Conservation (phyloP, 1,140 invertebrate genomes). For the Pteromalus puparum region DNA sequence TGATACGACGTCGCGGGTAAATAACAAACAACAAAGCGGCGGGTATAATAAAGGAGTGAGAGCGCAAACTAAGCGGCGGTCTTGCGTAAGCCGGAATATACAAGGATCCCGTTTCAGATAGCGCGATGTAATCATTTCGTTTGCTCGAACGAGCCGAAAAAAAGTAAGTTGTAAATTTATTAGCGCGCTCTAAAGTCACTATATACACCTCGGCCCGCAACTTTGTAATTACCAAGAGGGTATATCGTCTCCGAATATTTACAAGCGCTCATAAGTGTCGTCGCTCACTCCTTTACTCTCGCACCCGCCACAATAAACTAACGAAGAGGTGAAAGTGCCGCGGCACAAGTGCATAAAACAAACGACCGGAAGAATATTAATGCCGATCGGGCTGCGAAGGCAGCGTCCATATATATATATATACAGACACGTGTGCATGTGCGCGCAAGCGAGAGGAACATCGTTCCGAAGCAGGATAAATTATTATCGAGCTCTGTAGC, state of each 20-base stretch:
- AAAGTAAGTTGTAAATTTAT: no score
- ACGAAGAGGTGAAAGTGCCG: neutral
- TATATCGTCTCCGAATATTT: no score
- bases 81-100: no score
- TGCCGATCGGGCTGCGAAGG: neutral
- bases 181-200: no score
- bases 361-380: conserved; percentile 4
- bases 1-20: neutral
- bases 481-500: conserved; percentile 10
- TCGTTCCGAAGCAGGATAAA: conserved; percentile 2
- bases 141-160: no score
- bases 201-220: no score
- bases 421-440: neutral
- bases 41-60: neutral
- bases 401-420: neutral
- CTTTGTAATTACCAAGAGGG: no score
- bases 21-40: conserved; percentile 2
- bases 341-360: conserved; percentile 20
- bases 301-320: neutral
- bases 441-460: neutral
- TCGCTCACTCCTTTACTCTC: neutral
- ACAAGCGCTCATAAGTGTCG: conserved; percentile 8
- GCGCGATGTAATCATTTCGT: neutral
- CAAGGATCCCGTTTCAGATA: no score
- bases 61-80: neutral